phyloP scores from a whole-genome alignment of 2,888 invertebrate species.

The Capitulum mitella region DNA sequence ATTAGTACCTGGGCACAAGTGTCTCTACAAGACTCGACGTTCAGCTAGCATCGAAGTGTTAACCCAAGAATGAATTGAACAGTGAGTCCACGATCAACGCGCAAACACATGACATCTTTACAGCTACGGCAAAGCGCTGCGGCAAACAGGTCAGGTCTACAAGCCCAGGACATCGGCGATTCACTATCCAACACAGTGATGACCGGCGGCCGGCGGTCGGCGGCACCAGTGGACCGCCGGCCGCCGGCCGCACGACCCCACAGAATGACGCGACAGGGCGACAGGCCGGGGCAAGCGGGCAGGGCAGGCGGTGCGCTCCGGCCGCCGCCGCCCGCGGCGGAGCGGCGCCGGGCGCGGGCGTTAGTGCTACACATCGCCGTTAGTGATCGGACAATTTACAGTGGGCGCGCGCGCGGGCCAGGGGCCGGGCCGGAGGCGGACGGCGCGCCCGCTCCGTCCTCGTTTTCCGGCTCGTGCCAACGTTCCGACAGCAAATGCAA shows the following conservation, averaged over 20 bases:
- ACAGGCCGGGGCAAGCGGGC: neutral
- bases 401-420: neutral
- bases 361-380: neutral
- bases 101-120: neutral
- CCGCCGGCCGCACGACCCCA: neutral
- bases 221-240: neutral
- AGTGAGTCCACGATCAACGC: neutral
- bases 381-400: neutral
- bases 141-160: neutral
- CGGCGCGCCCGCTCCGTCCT: too few relatives aligned
- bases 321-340: neutral
- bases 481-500: neutral
- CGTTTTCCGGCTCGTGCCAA: neutral
- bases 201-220: neutral
- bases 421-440: neutral
- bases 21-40: neutral
- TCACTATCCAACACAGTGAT: neutral
- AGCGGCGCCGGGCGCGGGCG: neutral
- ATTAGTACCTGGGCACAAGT: conserved; percentile 1
- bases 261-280: neutral
- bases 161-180: neutral
- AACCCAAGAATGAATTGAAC: neutral
- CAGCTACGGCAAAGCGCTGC: neutral
- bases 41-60: neutral
- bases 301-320: neutral